phyloP scores from a whole-genome alignment of 2,113 vertebrate genomes.

The Alectura lathami region DNA sequence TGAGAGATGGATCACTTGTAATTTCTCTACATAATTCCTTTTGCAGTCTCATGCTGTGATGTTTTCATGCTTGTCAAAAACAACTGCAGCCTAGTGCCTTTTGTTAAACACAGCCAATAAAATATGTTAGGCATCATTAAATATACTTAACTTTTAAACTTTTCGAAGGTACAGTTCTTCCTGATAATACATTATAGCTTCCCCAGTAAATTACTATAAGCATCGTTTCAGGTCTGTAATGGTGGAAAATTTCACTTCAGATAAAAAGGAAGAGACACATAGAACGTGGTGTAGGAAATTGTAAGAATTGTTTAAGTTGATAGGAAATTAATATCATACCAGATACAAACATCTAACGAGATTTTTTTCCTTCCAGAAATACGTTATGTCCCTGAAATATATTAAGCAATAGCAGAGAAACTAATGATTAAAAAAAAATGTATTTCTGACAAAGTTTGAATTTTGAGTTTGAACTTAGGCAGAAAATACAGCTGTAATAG shows the following conservation, averaged over 20 bases:
- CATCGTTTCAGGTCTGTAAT: slow-evolving; percentile 45
- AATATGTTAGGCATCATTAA: slow-evolving; percentile 88
- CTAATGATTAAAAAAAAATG: background rate
- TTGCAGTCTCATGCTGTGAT: slow-evolving; percentile 90
- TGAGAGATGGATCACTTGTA: slow-evolving; percentile 90
- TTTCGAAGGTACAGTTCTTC: slow-evolving; percentile 82
- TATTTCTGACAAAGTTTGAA: slow-evolving; percentile 16
- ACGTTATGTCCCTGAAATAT: background rate
- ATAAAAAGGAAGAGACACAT: slow-evolving; percentile 35
- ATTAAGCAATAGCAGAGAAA: slow-evolving; percentile 36
- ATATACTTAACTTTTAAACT: slow-evolving; percentile 89
- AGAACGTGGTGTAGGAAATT: background rate
- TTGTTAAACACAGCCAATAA: slow-evolving; percentile 90
- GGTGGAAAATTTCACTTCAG: slow-evolving; percentile 24
- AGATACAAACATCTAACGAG: slow-evolving; percentile 34
- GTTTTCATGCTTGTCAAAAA: slow-evolving; percentile 90
- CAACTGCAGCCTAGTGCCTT: slow-evolving; percentile 87
- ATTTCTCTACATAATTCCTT: slow-evolving; percentile 90
- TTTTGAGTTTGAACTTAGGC: slow-evolving; percentile 28
- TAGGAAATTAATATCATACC: slow-evolving; percentile 44
- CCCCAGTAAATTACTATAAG: slow-evolving; percentile 73
- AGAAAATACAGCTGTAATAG: slow-evolving; percentile 26
- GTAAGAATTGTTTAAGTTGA: slow-evolving; percentile 25
- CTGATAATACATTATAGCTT: slow-evolving; percentile 67
- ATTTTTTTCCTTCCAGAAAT: background rate